Conservation (phyloP, 2,113 vertebrate genomes). For the Chauna torquata region DNA sequence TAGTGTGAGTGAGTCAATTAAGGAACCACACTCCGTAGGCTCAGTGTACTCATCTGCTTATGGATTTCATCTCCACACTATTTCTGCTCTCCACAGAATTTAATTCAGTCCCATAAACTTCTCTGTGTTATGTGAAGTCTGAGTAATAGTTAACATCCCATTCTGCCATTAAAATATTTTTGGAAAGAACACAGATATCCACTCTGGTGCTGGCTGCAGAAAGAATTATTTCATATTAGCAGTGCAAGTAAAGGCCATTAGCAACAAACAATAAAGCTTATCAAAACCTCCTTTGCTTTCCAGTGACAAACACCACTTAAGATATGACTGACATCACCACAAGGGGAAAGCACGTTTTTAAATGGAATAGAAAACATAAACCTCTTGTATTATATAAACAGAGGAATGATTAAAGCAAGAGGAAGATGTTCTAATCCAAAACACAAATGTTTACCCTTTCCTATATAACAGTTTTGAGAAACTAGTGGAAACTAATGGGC, state of each 20-base stretch:
- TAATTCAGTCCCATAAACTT: background rate
- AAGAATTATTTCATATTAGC: background rate
- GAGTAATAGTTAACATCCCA: background rate
- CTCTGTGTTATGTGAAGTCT: background rate
- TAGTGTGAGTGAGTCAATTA: accelerated
- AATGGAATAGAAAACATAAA: constrained; percentile 13
- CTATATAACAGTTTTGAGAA: background rate
- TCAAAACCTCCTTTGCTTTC: background rate
- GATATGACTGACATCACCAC: background rate
- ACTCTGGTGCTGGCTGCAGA: background rate
- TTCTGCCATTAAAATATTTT: background rate
- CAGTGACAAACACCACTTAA: background rate
- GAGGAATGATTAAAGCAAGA: background rate
- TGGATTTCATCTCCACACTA: background rate
- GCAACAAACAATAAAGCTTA: constrained; percentile 3
- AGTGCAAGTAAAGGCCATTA: background rate
- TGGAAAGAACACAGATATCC: background rate
- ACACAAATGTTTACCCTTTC: background rate
- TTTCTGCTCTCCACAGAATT: background rate
- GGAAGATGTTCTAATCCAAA: background rate
- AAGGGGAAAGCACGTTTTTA: constrained; percentile 13
- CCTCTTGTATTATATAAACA: background rate
- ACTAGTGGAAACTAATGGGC: background rate
- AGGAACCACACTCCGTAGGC: background rate
- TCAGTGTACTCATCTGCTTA: background rate